These are phyloP conservation scores for Drosophila melanica DNA, from an alignment of 1,140 invertebrate genomes.

Conservation along the genomic window DNA sequence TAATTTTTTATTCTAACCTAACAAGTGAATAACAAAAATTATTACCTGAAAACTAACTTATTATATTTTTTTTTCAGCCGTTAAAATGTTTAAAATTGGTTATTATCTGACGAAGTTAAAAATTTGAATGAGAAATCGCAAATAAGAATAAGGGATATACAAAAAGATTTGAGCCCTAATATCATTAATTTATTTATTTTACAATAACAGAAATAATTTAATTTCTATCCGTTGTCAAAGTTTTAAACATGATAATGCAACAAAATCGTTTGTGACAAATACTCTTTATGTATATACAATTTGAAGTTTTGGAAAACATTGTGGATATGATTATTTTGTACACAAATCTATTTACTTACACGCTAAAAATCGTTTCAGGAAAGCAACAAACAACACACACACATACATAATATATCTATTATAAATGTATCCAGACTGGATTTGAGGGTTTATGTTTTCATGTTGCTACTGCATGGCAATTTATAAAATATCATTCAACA, in stretches of 20 bases:
- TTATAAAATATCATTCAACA: neutral
- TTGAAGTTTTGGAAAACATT: slow-evolving; percentile 43
- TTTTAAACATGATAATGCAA: slow-evolving; percentile 1
- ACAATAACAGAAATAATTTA: slow-evolving; percentile 24
- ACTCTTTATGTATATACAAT: slow-evolving; percentile 25
- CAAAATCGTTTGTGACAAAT: slow-evolving; percentile 7
- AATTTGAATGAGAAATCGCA: neutral
- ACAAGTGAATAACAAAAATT: too few relatives aligned
- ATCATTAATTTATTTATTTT: slow-evolving; percentile 15
- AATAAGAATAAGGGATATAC: neutral
- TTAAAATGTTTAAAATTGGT: too few relatives aligned
- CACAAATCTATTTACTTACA: slow-evolving; percentile 31
- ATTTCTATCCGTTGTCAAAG: too few relatives aligned
- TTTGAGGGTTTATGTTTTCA: neutral
- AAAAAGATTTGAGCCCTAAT: slow-evolving; percentile 1
- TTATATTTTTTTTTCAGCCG: too few relatives aligned
- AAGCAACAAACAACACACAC: neutral
- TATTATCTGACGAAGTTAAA: neutral
- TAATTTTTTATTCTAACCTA: too few relatives aligned
- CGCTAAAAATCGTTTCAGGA: slow-evolving; percentile 10
- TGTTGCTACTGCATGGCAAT: neutral
- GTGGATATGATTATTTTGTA: slow-evolving; percentile 47
- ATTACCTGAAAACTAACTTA: too few relatives aligned
- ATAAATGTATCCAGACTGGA: neutral
- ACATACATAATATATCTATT: neutral